phyloP scores from a whole-genome alignment of 2,797 vertebrate species.

The Mormyrops boulengeri region DNA sequence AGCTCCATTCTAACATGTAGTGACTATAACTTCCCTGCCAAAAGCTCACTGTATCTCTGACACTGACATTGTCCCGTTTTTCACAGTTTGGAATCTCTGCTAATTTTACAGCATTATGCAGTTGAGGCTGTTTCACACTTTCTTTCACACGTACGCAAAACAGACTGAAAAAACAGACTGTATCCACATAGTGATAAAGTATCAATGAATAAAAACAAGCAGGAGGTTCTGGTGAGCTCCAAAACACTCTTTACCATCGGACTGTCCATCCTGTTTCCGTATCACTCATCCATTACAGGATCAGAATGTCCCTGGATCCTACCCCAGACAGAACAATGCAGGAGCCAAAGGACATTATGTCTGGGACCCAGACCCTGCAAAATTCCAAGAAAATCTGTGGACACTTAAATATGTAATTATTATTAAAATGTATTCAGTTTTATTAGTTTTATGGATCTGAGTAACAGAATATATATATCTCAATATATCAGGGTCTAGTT shows the following conservation, averaged over 20 bases:
- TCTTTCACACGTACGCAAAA: neutral
- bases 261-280: neutral
- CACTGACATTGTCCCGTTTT: neutral
- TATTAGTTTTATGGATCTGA: neutral
- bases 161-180: neutral
- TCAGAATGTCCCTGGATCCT: neutral
- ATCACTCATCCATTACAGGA: neutral
- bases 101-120: neutral
- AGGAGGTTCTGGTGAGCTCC: neutral
- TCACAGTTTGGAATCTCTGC: neutral
- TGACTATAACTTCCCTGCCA: neutral
- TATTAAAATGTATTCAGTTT: neutral
- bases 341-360: neutral
- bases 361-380: neutral
- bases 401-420: neutral
- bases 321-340: neutral
- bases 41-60: neutral
- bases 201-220: neutral
- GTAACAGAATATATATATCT: neutral
- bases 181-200: neutral
- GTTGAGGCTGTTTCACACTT: neutral
- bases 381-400: neutral
- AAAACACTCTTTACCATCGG: neutral
- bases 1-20: neutral
- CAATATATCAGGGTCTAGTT: neutral